These are phyloP conservation scores for Onychostruthus taczanowskii DNA, from an alignment of 2,113 vertebrate genomes.

Conservation along the genomic window DNA sequence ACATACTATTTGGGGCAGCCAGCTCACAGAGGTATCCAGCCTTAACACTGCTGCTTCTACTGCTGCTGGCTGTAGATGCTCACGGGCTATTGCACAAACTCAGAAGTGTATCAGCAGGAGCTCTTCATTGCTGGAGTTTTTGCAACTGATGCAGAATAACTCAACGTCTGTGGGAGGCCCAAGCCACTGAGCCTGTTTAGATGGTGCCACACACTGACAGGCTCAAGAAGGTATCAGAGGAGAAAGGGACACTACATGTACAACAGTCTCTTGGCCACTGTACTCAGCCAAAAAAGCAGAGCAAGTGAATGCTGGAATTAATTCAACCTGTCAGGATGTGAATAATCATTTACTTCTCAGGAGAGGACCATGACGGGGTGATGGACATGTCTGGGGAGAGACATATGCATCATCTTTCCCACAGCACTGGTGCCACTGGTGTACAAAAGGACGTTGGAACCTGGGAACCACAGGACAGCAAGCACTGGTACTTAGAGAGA, in stretches of 20 bases:
- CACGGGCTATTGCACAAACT: fast-evolving
- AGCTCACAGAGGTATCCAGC: background rate
- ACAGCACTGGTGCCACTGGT: background rate
- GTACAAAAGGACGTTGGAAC: background rate
- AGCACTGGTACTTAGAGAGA: background rate
- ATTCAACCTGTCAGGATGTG: background rate
- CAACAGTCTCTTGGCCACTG: background rate
- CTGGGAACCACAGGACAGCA: fast-evolving
- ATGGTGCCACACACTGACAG: background rate
- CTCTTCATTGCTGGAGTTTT: background rate
- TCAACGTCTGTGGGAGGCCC: background rate
- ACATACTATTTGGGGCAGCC: background rate
- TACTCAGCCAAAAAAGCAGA: background rate
- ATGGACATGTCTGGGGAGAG: background rate
- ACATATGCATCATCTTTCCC: background rate
- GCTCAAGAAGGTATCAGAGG: background rate
- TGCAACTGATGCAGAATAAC: background rate
- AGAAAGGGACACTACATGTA: background rate
- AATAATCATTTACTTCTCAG: background rate
- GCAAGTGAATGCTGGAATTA: background rate
- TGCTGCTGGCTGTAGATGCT: background rate
- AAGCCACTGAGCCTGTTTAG: background rate
- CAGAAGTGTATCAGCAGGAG: background rate
- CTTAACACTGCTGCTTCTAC: background rate
- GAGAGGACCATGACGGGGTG: background rate